Evolutionary conservation across 2,113 vertebrate species (phyloP).

Genomic region (Clarias gariepinus): DNA sequence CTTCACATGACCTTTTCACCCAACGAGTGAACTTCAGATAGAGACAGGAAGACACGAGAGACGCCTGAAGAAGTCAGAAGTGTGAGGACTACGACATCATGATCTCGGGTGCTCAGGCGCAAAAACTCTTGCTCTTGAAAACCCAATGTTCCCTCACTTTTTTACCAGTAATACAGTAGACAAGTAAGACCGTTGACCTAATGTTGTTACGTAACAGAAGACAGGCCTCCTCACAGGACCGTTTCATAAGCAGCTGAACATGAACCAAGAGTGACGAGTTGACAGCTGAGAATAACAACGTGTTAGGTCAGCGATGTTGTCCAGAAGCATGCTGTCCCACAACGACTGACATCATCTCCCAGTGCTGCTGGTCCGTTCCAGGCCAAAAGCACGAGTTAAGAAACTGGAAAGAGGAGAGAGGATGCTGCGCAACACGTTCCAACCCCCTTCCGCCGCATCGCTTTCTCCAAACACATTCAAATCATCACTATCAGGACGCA

Average conservation of each 20-base stretch:
- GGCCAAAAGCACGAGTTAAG: constrained; percentile 35
- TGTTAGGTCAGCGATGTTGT: constrained; percentile 40
- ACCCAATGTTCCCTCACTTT: neutral
- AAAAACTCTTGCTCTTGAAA: constrained; percentile 16
- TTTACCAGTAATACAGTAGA: constrained; percentile 4
- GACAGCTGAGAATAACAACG: constrained; percentile 47
- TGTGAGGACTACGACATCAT: constrained; percentile 12
- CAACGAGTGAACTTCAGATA: neutral
- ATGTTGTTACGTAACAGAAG: constrained; percentile 16
- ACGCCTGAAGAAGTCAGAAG: neutral
- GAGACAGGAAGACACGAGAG: neutral
- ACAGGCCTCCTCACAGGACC: constrained; percentile 18
- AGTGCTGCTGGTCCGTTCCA: constrained; percentile 43
- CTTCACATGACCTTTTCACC: constrained; percentile 25
- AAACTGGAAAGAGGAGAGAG: constrained; percentile 12
- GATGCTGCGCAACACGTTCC: constrained; percentile 53
- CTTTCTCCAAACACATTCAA: constrained; percentile 58
- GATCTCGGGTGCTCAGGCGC: neutral
- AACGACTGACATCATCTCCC: constrained; percentile 42
- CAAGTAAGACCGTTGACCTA: neutral
- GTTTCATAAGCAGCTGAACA: constrained; percentile 37
- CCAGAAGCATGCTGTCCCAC: constrained; percentile 43
- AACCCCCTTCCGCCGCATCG: constrained; percentile 64
- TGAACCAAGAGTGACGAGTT: constrained; percentile 38
- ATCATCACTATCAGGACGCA: constrained; percentile 4